These are phyloP conservation scores for Labeo rohita DNA, from an alignment of 2,113 vertebrate genomes.

Conservation along the genomic window DNA sequence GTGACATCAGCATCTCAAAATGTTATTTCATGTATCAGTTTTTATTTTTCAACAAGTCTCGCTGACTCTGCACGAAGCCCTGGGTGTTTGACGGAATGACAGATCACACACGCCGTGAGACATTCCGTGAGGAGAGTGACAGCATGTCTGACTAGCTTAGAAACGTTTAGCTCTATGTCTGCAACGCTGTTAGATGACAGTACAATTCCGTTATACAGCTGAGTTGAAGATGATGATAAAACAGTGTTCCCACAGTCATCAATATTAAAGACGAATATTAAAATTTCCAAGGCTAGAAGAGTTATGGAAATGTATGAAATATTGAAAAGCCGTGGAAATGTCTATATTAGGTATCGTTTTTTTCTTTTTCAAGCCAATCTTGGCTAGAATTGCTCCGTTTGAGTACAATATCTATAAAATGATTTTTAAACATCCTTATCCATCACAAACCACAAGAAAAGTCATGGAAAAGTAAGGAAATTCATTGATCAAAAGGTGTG, in stretches of 20 bases:
- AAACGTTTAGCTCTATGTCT: background rate
- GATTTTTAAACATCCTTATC: background rate
- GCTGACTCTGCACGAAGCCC: background rate
- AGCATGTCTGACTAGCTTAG: conserved; percentile 16
- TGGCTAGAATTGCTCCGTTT: no score
- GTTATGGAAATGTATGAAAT: background rate
- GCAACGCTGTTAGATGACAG: background rate
- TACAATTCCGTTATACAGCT: background rate
- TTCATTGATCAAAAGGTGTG: conserved; percentile 8
- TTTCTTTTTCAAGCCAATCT: no score
- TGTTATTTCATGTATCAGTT: conserved; percentile 31
- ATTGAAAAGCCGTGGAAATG: background rate
- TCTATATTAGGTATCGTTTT: background rate
- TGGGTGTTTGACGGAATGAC: conserved; percentile 8
- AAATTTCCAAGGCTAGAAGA: background rate
- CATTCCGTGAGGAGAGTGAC: conserved; percentile 10
- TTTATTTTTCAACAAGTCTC: conserved; percentile 31
- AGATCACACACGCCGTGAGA: background rate
- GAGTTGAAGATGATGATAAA: background rate
- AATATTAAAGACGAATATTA: conserved; percentile 8
- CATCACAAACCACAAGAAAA: background rate
- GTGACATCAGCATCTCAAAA: conserved; percentile 26
- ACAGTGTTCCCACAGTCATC: background rate
- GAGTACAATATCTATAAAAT: background rate
- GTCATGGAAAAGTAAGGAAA: conserved; percentile 18